Conservation (phyloP, 2,113 vertebrate species). For the Sceloporus tristichus region DNA sequence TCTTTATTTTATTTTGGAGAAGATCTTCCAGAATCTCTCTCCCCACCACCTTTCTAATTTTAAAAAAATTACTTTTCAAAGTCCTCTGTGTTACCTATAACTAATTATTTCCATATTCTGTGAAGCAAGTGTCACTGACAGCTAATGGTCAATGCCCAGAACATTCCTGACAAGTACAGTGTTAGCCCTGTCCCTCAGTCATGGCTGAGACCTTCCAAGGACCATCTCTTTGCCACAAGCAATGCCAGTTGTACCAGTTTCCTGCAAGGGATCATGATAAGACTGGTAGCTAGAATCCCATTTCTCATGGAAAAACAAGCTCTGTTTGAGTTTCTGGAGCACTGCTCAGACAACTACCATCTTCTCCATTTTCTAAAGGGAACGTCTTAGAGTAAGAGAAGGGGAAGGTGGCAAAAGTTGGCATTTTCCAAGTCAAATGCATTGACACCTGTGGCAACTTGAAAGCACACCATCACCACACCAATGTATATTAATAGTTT, state of each 20-base stretch:
- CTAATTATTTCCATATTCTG: neutral
- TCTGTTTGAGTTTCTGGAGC: neutral
- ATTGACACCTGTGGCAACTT: neutral
- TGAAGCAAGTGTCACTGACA: neutral
- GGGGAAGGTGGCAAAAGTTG: neutral
- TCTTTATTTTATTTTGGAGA: too few species aligned
- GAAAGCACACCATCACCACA: too few species aligned
- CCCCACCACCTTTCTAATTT: too few species aligned
- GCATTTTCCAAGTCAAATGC: neutral
- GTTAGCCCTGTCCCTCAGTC: neutral
- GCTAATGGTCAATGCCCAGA: neutral
- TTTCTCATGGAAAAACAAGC: too few species aligned
- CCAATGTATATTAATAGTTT: too few species aligned
- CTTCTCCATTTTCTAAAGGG: neutral
- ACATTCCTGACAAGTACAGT: too few species aligned
- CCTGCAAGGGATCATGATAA: neutral
- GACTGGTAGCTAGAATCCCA: neutral
- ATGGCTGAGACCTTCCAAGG: neutral
- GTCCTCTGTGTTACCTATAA: too few species aligned
- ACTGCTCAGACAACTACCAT: neutral
- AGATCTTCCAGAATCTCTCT: too few species aligned
- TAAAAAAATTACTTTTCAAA: too few species aligned
- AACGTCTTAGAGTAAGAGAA: neutral
- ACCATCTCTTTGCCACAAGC: neutral
- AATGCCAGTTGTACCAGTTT: neutral